Evolutionary conservation across 2,888 invertebrate species (phyloP).

Genomic region (Eupsilia transversa): DNA sequence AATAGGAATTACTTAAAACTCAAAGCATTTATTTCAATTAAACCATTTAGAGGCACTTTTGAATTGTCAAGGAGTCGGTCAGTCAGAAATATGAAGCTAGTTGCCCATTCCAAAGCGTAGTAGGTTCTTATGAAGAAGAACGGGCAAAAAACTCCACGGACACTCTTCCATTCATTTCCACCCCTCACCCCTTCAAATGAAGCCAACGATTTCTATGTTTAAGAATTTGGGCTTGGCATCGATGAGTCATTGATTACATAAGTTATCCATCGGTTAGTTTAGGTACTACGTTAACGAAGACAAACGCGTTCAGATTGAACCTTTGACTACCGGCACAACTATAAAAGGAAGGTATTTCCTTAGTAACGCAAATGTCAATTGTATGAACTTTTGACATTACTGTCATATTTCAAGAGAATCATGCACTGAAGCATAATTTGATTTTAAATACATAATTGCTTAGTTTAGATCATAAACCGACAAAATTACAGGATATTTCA

Average conservation of each 20-base stretch:
- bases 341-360: slow-evolving; percentile 31
- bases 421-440: neutral
- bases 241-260: slow-evolving; percentile 61
- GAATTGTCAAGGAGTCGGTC: no score
- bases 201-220: slow-evolving; percentile 28
- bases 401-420: slow-evolving; percentile 19
- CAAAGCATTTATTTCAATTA: no score
- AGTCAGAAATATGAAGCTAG: no score
- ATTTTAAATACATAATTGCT: neutral
- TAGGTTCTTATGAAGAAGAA: no score
- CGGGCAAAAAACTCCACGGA: no score
- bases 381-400: slow-evolving; percentile 40
- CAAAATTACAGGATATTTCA: slow-evolving; percentile 37
- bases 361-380: slow-evolving; percentile 46
- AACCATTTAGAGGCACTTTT: no score
- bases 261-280: slow-evolving; percentile 30
- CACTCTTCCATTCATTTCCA: no score
- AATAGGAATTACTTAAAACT: no score
- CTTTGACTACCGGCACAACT: slow-evolving; percentile 36
- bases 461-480: slow-evolving; percentile 13
- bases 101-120: no score
- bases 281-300: slow-evolving; percentile 35
- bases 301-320: slow-evolving; percentile 36
- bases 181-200: neutral
- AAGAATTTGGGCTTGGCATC: slow-evolving; percentile 57